Conservation (phyloP, 2,797 vertebrate genomes). For the Parauchenoglanis ngamensis region DNA sequence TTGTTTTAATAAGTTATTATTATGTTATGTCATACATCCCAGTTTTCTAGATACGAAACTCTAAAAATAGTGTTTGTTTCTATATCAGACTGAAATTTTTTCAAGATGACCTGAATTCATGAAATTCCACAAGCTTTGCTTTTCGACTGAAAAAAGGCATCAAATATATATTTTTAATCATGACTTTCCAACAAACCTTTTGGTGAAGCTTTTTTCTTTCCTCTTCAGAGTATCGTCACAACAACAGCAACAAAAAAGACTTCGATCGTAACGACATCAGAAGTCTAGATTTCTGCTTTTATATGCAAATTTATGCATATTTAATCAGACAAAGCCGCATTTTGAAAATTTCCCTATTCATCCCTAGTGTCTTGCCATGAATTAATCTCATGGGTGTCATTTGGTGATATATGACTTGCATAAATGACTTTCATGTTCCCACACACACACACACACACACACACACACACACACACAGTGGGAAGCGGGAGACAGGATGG, state of each 20-base stretch:
- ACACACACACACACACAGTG: constrained; percentile 30
- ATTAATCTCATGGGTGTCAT: neutral
- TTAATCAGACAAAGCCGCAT: neutral
- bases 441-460: constrained; percentile 21
- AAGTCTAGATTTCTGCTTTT: neutral
- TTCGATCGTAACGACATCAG: neutral
- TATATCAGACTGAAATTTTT: neutral
- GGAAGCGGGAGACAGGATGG: constrained; percentile 49
- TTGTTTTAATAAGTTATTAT: neutral
- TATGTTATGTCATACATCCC: neutral
- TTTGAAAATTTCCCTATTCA: neutral
- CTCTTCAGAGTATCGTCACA: too few relatives aligned
- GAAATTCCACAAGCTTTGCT: neutral
- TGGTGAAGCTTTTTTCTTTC: neutral
- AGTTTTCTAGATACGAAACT: neutral
- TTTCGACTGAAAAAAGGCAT: neutral
- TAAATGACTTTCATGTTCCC: neutral
- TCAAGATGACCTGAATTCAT: neutral
- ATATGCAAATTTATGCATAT: neutral
- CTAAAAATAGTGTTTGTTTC: neutral
- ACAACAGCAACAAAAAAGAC: too few relatives aligned
- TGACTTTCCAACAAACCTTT: neutral
- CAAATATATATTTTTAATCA: neutral
- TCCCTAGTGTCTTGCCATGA: neutral
- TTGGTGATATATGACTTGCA: neutral